A percentile compares a stretch with the other conserved stretches of the same genome.
phyloP scores from a whole-genome alignment of 1,140 invertebrate genomes.

The Caenorhabditis remanei region DNA sequence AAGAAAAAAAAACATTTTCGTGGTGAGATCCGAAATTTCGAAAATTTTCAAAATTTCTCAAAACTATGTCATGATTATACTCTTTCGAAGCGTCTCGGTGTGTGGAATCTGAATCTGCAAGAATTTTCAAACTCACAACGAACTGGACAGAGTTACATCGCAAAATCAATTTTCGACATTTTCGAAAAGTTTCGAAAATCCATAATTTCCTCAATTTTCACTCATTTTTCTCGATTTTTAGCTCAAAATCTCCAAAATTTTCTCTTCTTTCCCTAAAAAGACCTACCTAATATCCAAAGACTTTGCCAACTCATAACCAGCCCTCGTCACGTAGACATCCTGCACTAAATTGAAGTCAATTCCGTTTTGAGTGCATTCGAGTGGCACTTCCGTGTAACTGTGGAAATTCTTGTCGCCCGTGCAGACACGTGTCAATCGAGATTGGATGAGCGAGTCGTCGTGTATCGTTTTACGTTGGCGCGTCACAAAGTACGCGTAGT shows the following conservation, averaged over 20 bases:
- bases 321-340: slow-evolving; percentile 71
- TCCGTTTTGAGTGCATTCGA: slow-evolving; percentile 72
- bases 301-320: slow-evolving; percentile 75
- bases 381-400: slow-evolving; percentile 74
- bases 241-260: not conserved
- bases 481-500: slow-evolving; percentile 77
- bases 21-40: not conserved
- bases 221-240: slow-evolving; percentile 27
- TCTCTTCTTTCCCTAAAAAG: not conserved
- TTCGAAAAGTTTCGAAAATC: slow-evolving; percentile 69
- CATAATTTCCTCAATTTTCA: not conserved
- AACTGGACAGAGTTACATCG: not conserved
- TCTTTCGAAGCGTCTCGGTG: slow-evolving; percentile 66
- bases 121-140: not conserved
- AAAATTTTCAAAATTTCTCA: not conserved
- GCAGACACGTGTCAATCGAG: slow-evolving; percentile 73
- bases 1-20: not conserved
- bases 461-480: slow-evolving; percentile 72
- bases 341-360: slow-evolving; percentile 73
- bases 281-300: slow-evolving; percentile 70
- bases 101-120: slow-evolving; percentile 62
- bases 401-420: slow-evolving; percentile 75
- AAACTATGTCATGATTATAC: slow-evolving; percentile 60
- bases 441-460: slow-evolving; percentile 67
- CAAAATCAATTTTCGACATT: too few species aligned